Percentiles rank a stretch among this genome's conserved stretches.
phyloP scores from a whole-genome alignment of 2,797 vertebrate species.

The Brotogeris chrysoptera region DNA sequence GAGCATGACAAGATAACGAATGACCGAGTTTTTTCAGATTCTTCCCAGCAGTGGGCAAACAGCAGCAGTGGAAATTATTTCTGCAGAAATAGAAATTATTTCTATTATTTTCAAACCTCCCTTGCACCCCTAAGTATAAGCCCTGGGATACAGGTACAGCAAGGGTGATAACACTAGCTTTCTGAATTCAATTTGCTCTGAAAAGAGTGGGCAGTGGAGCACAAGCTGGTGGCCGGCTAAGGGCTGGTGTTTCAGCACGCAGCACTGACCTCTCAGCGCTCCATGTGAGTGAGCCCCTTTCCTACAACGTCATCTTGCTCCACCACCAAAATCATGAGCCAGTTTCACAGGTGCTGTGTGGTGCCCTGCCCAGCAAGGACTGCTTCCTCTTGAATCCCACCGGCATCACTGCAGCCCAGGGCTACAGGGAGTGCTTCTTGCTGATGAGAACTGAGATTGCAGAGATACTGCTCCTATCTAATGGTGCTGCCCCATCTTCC shows the following conservation, averaged over 20 bases:
- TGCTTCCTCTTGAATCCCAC: neutral
- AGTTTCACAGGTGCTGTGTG: accelerated
- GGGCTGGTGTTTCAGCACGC: neutral
- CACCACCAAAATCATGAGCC: accelerated
- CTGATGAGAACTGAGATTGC: neutral
- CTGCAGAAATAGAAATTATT: too few relatives aligned
- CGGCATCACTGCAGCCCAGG: accelerated
- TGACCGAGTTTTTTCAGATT: neutral
- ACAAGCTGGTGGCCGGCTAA: neutral
- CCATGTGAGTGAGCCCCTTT: accelerated
- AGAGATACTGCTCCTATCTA: neutral
- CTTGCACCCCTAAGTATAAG: neutral
- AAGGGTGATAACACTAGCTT: neutral
- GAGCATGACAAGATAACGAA: neutral
- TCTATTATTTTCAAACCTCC: neutral
- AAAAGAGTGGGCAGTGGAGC: neutral
- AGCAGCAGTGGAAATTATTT: neutral
- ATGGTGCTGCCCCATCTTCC: neutral
- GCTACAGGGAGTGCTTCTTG: too few relatives aligned
- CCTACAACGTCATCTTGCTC: neutral
- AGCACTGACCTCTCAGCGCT: neutral
- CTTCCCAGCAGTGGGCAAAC: neutral
- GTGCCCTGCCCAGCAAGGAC: accelerated
- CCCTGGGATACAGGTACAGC: neutral
- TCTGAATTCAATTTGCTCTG: neutral